Percentiles rank a stretch among this genome's conserved stretches.
Conservation (phyloP, 2,113 vertebrate species). For the Tychaedon coryphoeus region DNA sequence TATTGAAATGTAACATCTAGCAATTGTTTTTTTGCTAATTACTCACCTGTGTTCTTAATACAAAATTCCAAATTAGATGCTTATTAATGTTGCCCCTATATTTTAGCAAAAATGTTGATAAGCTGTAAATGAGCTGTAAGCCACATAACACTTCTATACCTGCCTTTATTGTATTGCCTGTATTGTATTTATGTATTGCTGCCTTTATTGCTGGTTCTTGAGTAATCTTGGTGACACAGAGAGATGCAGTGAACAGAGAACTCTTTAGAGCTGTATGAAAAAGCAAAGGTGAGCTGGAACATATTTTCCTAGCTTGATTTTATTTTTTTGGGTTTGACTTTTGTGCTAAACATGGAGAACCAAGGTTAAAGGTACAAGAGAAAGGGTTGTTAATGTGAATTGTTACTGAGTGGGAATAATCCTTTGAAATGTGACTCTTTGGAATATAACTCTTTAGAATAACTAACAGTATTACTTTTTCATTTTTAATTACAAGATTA, state of each 20-base stretch:
- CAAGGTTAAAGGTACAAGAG: neutral
- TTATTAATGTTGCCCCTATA: neutral
- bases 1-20: neutral
- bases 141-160: neutral
- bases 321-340: neutral
- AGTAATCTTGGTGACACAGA: neutral
- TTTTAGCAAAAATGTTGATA: neutral
- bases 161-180: neutral
- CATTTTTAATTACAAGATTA: neutral
- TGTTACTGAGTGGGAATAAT: neutral
- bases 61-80: neutral
- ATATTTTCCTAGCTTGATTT: neutral
- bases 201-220: neutral
- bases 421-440: neutral
- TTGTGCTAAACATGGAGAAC: neutral
- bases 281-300: neutral
- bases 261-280: neutral
- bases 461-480: neutral
- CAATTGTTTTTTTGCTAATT: neutral
- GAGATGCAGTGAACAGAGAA: neutral
- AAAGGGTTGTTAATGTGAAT: neutral
- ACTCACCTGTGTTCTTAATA: neutral
- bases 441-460: neutral
- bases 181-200: neutral
- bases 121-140: neutral